Base-by-base conservation (phyloP, 2,797 vertebrate species). In the Petrocephalus schoutedeni region DNA sequence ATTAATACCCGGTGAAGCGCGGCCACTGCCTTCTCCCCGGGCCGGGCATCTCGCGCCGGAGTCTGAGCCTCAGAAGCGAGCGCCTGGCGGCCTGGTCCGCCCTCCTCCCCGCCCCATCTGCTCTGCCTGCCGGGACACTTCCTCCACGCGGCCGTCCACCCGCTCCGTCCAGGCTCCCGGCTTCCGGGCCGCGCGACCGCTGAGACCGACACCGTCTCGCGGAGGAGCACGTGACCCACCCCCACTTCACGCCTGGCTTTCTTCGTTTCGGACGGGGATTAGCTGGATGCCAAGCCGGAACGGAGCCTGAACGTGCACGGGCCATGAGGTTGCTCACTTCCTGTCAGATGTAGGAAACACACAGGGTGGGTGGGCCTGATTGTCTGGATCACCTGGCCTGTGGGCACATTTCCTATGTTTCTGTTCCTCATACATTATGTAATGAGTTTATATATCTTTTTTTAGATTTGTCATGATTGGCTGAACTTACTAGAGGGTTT, bases 31-130 rank as follows among this genome's bases (percentile, higher is more conserved):
- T 77, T 23, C 53, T 57, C 82, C 51, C 12, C 1, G 0, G 82
- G 23, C 49, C 28, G 23, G 21, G 21, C 23, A 28, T 10, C 53
- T 85, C 82, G 7, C 5, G 7, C 41, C 7, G 2, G 7, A 7
- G 41, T 77, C 36, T 77, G 71, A 77, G 14, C 36, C 19, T n/a
- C 36, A 77, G 36, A 77, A 49, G 71, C 91, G 80, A 71, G 86
- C 87, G 87, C 36, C 71, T 49, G 71, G 90, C 87, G 88, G 91
- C 93, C 91, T 90, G 88, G 90, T 91, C 92, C 92, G 90, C 90
- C 87, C 91, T 91, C 91, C 93, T 93, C 91, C 91, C 92, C 90
- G 89, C 77, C 83, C 94, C 94, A 94, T 95, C 93, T 94, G 93
- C 93, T 93, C 91, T 87, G 88, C 88, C 89, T 91, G 90, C 91